Percentiles rank a stretch among this genome's conserved stretches.
These are phyloP conservation scores for Notodonta dromedarius DNA, from an alignment of 2,888 invertebrate genomes.

Conservation along the genomic window DNA sequence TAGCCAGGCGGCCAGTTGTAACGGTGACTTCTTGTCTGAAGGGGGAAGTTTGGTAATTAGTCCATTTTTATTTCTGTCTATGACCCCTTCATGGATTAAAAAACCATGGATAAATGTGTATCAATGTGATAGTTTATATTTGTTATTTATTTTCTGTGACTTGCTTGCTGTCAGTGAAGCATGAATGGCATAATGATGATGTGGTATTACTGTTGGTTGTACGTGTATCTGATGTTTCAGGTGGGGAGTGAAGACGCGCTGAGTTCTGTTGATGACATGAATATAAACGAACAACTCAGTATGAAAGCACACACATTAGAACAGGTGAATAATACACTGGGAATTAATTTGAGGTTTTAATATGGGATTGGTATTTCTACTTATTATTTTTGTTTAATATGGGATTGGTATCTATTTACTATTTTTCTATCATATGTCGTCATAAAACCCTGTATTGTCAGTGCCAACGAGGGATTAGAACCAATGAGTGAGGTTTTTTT, in stretches of 20 bases:
- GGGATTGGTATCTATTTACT: no score
- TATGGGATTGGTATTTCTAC: no score
- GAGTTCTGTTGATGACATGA: constrained; percentile 80
- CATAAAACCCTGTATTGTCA: no score
- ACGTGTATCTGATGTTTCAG: constrained; percentile 52
- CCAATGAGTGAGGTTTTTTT: no score
- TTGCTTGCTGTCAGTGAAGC: no score
- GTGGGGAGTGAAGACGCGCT: constrained; percentile 86
- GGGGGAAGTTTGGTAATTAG: constrained; percentile 84
- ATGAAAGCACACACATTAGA: constrained; percentile 72
- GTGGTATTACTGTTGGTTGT: not conserved
- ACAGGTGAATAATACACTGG: constrained; percentile 56
- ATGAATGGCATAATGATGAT: not conserved
- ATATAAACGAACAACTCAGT: constrained; percentile 74
- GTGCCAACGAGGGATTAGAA: no score
- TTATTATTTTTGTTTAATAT: no score
- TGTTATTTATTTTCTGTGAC: no score
- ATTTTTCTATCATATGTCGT: no score
- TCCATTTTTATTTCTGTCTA: constrained; percentile 5
- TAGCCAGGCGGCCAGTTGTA: constrained; percentile 78
- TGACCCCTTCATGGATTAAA: not conserved
- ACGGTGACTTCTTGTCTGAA: constrained; percentile 82
- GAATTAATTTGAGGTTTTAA: no score
- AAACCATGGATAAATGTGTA: no score
- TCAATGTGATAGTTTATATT: no score